Conservation (phyloP, 2,888 invertebrate genomes). For the Clepsis dumicolana region DNA sequence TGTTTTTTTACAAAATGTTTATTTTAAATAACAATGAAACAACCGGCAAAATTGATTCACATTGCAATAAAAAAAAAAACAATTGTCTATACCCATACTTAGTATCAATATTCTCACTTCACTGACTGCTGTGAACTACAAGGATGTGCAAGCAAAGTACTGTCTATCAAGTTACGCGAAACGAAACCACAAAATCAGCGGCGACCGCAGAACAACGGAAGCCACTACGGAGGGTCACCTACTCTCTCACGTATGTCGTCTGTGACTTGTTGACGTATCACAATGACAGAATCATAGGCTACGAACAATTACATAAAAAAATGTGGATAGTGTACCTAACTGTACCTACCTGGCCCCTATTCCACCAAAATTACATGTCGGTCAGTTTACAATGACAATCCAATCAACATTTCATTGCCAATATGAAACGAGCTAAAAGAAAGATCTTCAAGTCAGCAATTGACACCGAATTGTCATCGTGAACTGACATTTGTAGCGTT, state of each 20-base stretch:
- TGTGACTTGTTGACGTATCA: slow-evolving; percentile 65
- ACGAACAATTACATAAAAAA: no score
- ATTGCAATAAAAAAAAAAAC: background rate
- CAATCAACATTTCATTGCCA: no score
- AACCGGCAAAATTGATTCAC: no score
- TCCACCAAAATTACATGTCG: no score
- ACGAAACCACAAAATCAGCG: slow-evolving; percentile 84
- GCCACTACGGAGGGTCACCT: slow-evolving; percentile 69
- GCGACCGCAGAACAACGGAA: slow-evolving; percentile 82
- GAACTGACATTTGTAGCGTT: no score
- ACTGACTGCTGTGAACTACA: slow-evolving; percentile 58
- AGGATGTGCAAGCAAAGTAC: slow-evolving; percentile 75
- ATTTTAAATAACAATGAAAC: background rate
- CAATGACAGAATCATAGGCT: no score
- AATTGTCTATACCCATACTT: background rate
- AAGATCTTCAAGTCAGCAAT: no score
- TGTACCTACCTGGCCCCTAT: no score
- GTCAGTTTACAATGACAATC: no score
- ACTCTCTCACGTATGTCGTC: slow-evolving; percentile 67
- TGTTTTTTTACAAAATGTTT: background rate
- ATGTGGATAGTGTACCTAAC: no score
- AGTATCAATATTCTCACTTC: slow-evolving; percentile 53
- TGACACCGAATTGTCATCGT: no score
- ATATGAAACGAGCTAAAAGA: no score
- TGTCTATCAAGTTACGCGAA: slow-evolving; percentile 84